A percentile compares a stretch with the other conserved stretches of the same genome.
Conservation (phyloP, 2,113 vertebrate species). For the Herpailurus yagouaroundi region DNA sequence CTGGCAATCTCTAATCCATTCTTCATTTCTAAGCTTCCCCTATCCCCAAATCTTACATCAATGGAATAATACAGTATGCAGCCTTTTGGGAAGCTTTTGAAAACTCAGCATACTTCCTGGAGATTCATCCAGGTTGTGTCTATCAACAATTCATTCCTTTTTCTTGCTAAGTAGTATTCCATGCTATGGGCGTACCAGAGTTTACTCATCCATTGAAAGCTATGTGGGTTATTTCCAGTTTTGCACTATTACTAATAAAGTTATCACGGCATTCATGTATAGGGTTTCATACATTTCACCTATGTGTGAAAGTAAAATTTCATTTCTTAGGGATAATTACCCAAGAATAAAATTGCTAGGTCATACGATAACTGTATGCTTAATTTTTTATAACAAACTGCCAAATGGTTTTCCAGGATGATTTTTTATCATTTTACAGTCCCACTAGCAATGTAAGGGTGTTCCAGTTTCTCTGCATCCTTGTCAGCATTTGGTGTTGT, state of each 20-base stretch:
- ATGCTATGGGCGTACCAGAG: background rate
- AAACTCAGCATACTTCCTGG: background rate
- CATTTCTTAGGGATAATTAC: background rate
- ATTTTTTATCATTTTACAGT: background rate
- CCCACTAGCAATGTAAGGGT: background rate
- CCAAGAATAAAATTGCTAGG: background rate
- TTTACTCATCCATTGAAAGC: background rate
- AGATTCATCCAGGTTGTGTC: background rate
- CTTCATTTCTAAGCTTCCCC: background rate
- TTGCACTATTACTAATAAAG: background rate
- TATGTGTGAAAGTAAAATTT: background rate
- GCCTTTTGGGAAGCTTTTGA: background rate
- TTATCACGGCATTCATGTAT: background rate
- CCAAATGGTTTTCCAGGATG: background rate
- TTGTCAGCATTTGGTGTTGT: background rate
- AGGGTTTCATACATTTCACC: background rate
- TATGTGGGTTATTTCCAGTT: background rate
- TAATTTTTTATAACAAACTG: background rate
- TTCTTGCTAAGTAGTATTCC: conserved; percentile 23
- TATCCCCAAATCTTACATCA: background rate
- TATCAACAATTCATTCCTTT: background rate
- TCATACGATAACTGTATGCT: background rate
- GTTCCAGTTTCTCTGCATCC: background rate
- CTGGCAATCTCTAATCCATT: background rate
- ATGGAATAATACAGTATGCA: background rate